Evolutionary conservation across 2,888 invertebrate genomes (phyloP), one percentile per base, ranked within the genome.

Genomic region (Volucella bombylans): DNA sequence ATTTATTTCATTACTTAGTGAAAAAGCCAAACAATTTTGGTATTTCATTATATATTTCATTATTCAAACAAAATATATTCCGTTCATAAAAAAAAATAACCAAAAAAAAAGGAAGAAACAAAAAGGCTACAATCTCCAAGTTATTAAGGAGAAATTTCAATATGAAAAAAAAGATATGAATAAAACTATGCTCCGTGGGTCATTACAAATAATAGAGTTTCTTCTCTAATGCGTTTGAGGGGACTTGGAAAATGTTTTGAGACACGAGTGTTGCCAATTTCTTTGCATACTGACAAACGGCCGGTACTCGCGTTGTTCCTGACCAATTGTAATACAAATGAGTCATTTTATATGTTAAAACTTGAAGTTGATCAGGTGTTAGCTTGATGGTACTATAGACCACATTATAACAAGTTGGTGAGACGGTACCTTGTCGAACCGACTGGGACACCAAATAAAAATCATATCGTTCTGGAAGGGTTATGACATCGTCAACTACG

Each of bases 261-360:
- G 95, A 96, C 0, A 96, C 96, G 4, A 98, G 92, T 90, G 97
- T 97, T 0, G 98, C 98, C 82, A 98, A 92, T 89, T 98, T 98
- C 90, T 98, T 98, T 0, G 98, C 98, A 90, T 98, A 98, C 90
- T 98, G 98, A 89, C 97, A 97, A 0, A 97, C 97, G 0, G 98
- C 96, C 0, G 98, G 98, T 10, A 98, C 98, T 23, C 97, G 94
- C 12, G 96, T 95, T 0, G 96, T 93, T 87, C 95, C 96, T 64
- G 95, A 95, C 95, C 97, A 98, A 91, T 99, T 99, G 91, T 95
- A 99, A 90, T 99, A 99, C 92, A 98, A 93, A 90, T 98, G 98
- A 0, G 94, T 94, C 89, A 98, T 91, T 90, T 98, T 98, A 92
- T 96, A 98, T 0, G 97, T 96, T 41, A 99, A 90, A 12, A 95